These are phyloP conservation scores for Myotis planiceps DNA, from an alignment of 2,797 vertebrate species.

Conservation along the genomic window DNA sequence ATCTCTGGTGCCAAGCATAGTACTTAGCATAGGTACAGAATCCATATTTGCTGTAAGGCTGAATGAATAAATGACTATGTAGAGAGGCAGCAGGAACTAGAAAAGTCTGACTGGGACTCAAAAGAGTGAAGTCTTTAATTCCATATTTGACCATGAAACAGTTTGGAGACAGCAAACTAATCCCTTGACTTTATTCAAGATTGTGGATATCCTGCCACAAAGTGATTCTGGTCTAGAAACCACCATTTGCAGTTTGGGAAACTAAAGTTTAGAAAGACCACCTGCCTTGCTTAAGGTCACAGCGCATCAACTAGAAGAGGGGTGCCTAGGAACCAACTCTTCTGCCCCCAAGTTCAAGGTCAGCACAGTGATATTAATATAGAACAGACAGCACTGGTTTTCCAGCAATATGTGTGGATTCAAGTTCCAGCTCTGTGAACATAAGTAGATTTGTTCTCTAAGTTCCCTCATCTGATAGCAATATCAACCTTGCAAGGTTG, in stretches of 20 bases:
- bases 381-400: neutral
- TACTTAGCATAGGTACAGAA: neutral
- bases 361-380: too few relatives aligned
- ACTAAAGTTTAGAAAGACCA: neutral
- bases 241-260: neutral
- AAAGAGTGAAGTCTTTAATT: neutral
- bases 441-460: fast-evolving
- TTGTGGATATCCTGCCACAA: neutral
- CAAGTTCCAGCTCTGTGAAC: neutral
- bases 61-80: neutral
- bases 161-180: neutral
- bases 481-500: neutral
- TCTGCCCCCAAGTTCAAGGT: neutral
- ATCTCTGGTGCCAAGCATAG: neutral
- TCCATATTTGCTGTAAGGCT: neutral
- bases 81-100: neutral
- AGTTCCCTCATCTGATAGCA: neutral
- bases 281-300: too few relatives aligned
- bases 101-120: neutral
- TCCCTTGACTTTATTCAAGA: neutral
- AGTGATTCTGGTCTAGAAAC: neutral
- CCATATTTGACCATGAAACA: fast-evolving
- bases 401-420: neutral
- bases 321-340: neutral
- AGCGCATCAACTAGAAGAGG: neutral